Conservation (phyloP, 2,888 invertebrate species). For the Taphrorychus bicolor region DNA sequence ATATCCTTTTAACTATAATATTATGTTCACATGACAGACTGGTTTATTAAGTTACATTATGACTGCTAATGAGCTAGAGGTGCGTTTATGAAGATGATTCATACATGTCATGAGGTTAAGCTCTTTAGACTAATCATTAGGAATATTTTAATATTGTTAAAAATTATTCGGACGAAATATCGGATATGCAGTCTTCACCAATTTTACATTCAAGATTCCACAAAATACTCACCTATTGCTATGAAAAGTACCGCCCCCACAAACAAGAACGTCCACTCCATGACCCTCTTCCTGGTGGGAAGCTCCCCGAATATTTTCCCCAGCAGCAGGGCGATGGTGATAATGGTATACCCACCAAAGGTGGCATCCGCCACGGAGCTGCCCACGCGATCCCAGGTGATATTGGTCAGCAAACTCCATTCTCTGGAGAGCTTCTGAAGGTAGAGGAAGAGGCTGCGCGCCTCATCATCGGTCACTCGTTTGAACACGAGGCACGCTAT, state of each 20-base stretch:
- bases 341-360: constrained; percentile 75
- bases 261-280: constrained; percentile 74
- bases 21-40: neutral
- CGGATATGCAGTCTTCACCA: too few species aligned
- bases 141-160: neutral
- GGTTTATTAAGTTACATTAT: too few species aligned
- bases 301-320: constrained; percentile 72
- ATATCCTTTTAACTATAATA: neutral
- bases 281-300: constrained; percentile 66
- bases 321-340: constrained; percentile 71
- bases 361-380: constrained; percentile 71
- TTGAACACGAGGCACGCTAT: constrained; percentile 73
- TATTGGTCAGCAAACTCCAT: constrained; percentile 76
- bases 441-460: constrained; percentile 70
- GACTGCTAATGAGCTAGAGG: too few species aligned
- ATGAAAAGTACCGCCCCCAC: constrained; percentile 74
- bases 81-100: too few species aligned
- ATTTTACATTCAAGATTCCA: neutral
- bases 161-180: too few species aligned
- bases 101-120: too few species aligned
- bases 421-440: constrained; percentile 76
- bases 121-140: too few species aligned
- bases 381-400: constrained; percentile 76
- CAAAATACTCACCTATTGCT: constrained; percentile 64
- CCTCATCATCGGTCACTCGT: constrained; percentile 76